Evolutionary conservation across 1,140 invertebrate genomes (phyloP), one percentile per base, ranked within the genome.

Genomic region (Lepidurus packardi): DNA sequence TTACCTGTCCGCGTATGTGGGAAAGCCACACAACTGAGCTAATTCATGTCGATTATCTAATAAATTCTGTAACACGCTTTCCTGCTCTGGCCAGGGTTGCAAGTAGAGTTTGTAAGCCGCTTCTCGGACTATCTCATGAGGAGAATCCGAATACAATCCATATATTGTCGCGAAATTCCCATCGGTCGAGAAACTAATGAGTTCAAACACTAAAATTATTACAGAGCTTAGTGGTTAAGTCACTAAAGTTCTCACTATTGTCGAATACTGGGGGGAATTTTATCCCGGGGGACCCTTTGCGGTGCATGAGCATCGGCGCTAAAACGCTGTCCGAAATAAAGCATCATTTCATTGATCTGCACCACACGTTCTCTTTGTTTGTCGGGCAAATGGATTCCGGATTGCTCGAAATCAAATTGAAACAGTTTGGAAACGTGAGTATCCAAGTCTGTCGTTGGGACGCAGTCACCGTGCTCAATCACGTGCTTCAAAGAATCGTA

Each of bases 371-470:
- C 84, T 76, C 95, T 86, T 81, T 92, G 88, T 5, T 87, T 84
- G 81, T 96, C 92, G n/a, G 91, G 88, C 76, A 99, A 87, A 85
- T 98, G 96, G 81, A 98, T 98, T 8, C 96, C 97, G 86, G 92
- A 92, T 85, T 98, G 95, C 84, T 98, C 96, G 87, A 98, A 98
- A 85, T 99, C 97, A 86, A 96, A 95, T 44, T 97, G 85, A 86
- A 98, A 98, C 77, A 99, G 85, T 82, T 92, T 88, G 1, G 91
- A 91, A 4, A 99, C 92, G 85, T 97, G 92, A 74, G 91, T 84
- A 84, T 99, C 97, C 2, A 94, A 89, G 1, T 89, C 88, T 76
- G 89, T 90, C 8, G 90, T 93, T 53, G 87, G 84, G 21, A 89
- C 21, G 44, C 88, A 85, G 83, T 98, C 95, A 11, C 92, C 93